Evolutionary conservation across 2,888 invertebrate species (phyloP).

Genomic region (Acheta domesticus): DNA sequence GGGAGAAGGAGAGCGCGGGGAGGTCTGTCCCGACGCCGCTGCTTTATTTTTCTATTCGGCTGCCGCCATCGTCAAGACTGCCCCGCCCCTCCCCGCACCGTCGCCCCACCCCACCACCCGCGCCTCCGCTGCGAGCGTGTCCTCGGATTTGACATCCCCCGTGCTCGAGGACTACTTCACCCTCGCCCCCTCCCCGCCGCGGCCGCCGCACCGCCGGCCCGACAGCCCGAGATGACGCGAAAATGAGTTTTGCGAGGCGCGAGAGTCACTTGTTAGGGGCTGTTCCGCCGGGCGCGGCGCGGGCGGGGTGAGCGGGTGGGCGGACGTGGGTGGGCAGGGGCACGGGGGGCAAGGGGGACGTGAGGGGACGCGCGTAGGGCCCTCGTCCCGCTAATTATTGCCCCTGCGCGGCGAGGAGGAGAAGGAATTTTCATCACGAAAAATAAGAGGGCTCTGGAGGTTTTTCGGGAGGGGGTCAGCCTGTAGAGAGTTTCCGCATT

Average conservation of each 20-base stretch:
- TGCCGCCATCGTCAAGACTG: no score
- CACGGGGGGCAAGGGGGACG: background rate
- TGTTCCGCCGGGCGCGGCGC: background rate
- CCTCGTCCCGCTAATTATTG: constrained; percentile 18
- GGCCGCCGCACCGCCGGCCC: background rate
- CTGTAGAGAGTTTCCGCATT: background rate
- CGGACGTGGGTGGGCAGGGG: background rate
- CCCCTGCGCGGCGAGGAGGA: background rate
- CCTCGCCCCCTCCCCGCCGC: background rate
- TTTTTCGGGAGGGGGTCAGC: constrained; percentile 18
- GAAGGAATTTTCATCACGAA: constrained; percentile 18
- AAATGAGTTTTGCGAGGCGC: constrained; percentile 18
- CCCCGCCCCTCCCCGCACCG: background rate
- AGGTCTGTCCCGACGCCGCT: no score
- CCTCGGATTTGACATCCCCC: constrained; percentile 4
- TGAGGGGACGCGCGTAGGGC: background rate
- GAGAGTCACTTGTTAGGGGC: constrained; percentile 18
- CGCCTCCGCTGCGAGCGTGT: background rate
- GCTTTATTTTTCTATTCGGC: no score
- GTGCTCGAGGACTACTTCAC: background rate
- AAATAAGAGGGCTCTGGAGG: constrained; percentile 18
- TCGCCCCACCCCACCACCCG: no score
- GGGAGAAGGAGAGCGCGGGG: no score
- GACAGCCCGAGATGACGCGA: constrained; percentile 18
- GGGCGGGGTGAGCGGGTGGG: background rate